Conservation (phyloP, 2,888 invertebrate genomes). For the Sphaeridia pumilis region DNA sequence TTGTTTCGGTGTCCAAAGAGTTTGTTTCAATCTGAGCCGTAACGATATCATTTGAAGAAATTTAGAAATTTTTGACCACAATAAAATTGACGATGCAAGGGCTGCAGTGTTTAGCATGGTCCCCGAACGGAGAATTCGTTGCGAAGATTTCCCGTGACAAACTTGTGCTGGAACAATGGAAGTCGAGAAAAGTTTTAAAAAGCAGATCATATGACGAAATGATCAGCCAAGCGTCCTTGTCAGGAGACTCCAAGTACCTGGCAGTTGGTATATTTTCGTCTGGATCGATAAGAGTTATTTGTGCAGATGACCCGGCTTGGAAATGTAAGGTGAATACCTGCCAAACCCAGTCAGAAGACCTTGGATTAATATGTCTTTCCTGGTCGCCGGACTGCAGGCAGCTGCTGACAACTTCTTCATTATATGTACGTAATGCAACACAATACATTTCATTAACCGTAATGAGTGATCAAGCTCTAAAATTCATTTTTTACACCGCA, state of each 20-base stretch:
- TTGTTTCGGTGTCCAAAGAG: too few species aligned
- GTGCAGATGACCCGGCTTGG: constrained; percentile 45
- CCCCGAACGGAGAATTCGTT: constrained; percentile 7
- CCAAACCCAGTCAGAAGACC: constrained; percentile 41
- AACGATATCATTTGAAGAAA: too few species aligned
- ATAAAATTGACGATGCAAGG: too few species aligned
- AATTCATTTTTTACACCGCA: constrained; percentile 6
- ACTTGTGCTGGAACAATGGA: constrained; percentile 7
- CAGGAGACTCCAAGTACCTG: constrained; percentile 39
- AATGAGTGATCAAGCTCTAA: not conserved
- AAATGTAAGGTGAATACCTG: constrained; percentile 43
- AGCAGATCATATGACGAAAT: not conserved
- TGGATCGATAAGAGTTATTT: constrained; percentile 42
- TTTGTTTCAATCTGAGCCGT: too few species aligned
- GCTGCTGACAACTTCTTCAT: constrained; percentile 45
- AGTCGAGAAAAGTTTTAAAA: not conserved
- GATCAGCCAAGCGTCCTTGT: constrained; percentile 39
- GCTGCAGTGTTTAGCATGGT: constrained; percentile 1
- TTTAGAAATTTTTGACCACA: too few species aligned
- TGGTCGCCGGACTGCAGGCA: constrained; percentile 47
- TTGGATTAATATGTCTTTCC: constrained; percentile 42
- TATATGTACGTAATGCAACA: constrained; percentile 40
- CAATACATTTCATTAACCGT: too few species aligned
- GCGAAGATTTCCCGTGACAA: not conserved
- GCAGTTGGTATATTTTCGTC: constrained; percentile 39